Evolutionary conservation across 2,113 vertebrate genomes (phyloP).

Genomic region (Varanus salvator): DNA sequence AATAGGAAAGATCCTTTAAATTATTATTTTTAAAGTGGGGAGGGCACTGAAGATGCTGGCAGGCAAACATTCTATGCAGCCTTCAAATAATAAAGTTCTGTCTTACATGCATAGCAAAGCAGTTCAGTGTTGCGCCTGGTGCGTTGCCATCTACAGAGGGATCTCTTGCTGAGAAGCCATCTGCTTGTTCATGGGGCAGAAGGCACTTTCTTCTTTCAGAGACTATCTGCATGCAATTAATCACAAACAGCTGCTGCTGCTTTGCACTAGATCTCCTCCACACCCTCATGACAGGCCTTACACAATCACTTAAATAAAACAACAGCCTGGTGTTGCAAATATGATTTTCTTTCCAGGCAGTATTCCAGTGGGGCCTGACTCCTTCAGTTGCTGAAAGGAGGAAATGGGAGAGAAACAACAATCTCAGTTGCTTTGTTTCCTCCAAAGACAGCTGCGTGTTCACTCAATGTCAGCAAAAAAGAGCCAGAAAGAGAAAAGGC

Average conservation of each 20-base stretch:
- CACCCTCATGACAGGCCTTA: conserved; percentile 48
- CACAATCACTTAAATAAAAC: conserved; percentile 59
- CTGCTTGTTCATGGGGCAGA: conserved; percentile 62
- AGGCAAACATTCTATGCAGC: background rate
- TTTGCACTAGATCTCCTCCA: background rate
- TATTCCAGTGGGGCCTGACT: conserved; percentile 54
- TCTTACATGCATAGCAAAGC: conserved; percentile 29
- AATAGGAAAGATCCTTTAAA: background rate
- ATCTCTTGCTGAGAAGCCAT: conserved; percentile 64
- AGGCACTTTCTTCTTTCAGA: conserved; percentile 54
- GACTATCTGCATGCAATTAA: conserved; percentile 68
- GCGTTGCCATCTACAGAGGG: conserved; percentile 36
- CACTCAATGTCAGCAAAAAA: conserved; percentile 47
- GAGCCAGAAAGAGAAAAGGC: background rate
- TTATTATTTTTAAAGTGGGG: background rate
- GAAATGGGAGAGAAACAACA: conserved; percentile 55
- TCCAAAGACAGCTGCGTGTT: conserved; percentile 49
- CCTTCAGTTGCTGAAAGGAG: conserved; percentile 33
- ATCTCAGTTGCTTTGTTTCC: conserved; percentile 41
- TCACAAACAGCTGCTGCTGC: conserved; percentile 66
- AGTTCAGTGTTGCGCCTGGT: conserved; percentile 30
- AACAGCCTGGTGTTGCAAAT: conserved; percentile 37
- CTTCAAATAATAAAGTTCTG: background rate
- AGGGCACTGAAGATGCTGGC: background rate
- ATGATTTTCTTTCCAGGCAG: conserved; percentile 57